Evolutionary conservation across 2,797 vertebrate species (phyloP).

Genomic region (Aldrovandia affinis): DNA sequence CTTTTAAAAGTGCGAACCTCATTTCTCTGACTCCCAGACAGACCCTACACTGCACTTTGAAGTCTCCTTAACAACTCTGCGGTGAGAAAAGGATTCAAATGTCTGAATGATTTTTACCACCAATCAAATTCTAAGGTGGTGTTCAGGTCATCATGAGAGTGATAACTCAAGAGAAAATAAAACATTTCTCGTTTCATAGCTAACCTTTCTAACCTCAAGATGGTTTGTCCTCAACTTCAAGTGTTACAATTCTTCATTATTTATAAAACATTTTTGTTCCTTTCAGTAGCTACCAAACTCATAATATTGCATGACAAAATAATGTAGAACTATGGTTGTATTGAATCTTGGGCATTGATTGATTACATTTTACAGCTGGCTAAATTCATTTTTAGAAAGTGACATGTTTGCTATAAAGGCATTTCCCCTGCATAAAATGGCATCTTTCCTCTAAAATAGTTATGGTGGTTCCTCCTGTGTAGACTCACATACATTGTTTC

Average conservation of each 20-base stretch:
- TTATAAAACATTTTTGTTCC: not conserved
- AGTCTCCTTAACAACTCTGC: not conserved
- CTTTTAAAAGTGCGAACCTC: not conserved
- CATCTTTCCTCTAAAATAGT: not conserved
- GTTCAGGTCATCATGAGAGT: not conserved
- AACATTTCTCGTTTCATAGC: too few relatives aligned
- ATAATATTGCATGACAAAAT: not conserved
- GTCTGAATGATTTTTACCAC: not conserved
- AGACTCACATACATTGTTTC: not conserved
- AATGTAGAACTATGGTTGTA: not conserved
- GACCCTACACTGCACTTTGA: not conserved
- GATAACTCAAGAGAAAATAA: not conserved
- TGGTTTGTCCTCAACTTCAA: conserved; percentile 1
- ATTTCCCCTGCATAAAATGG: not conserved
- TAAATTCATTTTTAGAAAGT: not conserved
- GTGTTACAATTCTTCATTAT: not conserved
- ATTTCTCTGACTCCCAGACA: not conserved
- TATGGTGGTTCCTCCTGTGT: not conserved
- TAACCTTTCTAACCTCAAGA: too few relatives aligned
- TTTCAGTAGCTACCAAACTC: not conserved
- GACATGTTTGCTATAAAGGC: not conserved
- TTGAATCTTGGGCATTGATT: conserved; percentile 3
- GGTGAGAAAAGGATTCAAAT: not conserved
- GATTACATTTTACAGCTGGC: not conserved
- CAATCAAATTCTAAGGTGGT: not conserved